Evolutionary conservation across 1,140 invertebrate species (phyloP), one percentile per base, ranked within the genome.

Genomic region (Drosophila rhopaloa): DNA sequence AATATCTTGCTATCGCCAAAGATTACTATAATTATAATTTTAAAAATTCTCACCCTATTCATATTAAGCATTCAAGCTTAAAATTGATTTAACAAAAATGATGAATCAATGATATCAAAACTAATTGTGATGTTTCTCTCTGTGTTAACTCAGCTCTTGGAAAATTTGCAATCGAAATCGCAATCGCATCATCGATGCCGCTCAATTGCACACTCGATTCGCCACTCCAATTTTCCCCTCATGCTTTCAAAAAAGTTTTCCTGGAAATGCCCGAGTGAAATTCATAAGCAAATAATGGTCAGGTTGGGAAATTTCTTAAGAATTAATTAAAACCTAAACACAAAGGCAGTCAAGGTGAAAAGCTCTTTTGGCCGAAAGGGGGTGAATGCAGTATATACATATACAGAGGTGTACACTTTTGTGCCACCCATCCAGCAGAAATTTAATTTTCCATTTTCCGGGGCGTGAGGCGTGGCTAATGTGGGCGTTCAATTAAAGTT

Each of bases 301-400:
- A 47, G 62, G 62, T 44, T 47, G 46, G 65, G 40, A 60, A 76
- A 83, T 83, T 83, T 83, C 76, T 79, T 76, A 32, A 67, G 76
- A 76, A 83, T 83, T 83, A 83, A 84, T 84, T 79, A 83, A 83
- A 84, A 83, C 44, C 76, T 47, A 83, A 83, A 79, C 40, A 83
- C 76, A 83, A 79, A 71, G 71, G 67, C 61, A 72, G 27, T 43
- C 40, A 27, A 46, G 56, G 40, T 44, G 29, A 59, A 47, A 27
- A 48, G 76, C 35, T 43, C 59, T 57, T 57, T 57, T n/a, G 10
- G 29, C 44, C 38, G 9, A n/a, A 5, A 32, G 13, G 24, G 14
- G n/a, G 24, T 10, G 38, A 60, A 46, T 74, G 70, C 66, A 67
- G 32, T 72, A 47, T 67, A 56, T 38, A 32, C 10, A 10, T 7